Evolutionary conservation across 2,888 invertebrate species (phyloP).

Genomic region (Leptogaster cylindrica): DNA sequence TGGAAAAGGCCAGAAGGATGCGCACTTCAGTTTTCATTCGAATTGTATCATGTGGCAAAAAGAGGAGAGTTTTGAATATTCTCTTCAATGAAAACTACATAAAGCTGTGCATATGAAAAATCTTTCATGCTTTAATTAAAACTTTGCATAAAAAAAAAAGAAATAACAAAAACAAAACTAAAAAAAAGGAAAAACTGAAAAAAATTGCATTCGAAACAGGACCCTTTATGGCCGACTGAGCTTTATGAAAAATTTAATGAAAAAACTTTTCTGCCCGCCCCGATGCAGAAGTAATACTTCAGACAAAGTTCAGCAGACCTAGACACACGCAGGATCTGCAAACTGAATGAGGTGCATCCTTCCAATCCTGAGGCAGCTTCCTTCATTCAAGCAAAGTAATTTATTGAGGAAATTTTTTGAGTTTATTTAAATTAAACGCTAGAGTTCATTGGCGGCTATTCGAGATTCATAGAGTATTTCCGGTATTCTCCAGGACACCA

Average conservation of each 20-base stretch:
- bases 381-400: background rate
- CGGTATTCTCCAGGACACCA: background rate
- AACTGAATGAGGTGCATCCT: too few relatives aligned
- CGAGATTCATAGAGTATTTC: too few relatives aligned
- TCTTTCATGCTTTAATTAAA: slow-evolving; percentile 21
- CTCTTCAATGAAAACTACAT: slow-evolving; percentile 13
- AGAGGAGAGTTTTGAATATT: background rate
- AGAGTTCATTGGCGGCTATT: too few relatives aligned
- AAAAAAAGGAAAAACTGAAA: too few relatives aligned
- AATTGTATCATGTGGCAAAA: too few relatives aligned
- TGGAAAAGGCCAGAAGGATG: too few relatives aligned
- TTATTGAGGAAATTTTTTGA: background rate
- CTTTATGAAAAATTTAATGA: slow-evolving; percentile 35
- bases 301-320: slow-evolving; percentile 1
- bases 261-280: slow-evolving; percentile 16
- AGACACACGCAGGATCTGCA: background rate
- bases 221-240: slow-evolving; percentile 14
- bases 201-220: slow-evolving; percentile 25
- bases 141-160: too few relatives aligned
- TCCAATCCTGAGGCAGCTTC: too few relatives aligned
- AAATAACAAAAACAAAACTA: too few relatives aligned
- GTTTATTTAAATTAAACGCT: too few relatives aligned
- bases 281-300: slow-evolving; percentile 21
- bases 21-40: too few relatives aligned
- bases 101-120: slow-evolving; percentile 2